phyloP scores from a whole-genome alignment of 2,797 vertebrate genomes.

The Xiphorhynchus erythropygius region DNA sequence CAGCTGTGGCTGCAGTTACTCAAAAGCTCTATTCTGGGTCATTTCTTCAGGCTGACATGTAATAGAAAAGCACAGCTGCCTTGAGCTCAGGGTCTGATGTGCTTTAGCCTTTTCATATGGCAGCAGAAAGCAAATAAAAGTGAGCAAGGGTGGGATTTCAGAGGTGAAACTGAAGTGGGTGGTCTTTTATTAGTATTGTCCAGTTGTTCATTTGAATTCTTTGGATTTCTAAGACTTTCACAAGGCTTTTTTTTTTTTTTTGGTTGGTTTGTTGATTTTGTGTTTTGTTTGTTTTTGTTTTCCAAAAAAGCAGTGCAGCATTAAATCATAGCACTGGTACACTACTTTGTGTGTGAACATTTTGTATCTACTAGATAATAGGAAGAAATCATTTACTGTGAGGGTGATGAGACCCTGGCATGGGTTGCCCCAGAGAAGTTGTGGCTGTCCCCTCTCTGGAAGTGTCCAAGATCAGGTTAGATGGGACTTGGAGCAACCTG shows the following conservation, averaged over 20 bases:
- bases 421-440: background rate
- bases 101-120: background rate
- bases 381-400: background rate
- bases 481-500: background rate
- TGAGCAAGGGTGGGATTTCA: background rate
- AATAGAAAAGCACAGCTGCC: background rate
- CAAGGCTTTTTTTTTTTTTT: background rate
- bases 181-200: background rate
- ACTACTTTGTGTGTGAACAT: background rate
- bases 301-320: background rate
- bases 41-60: background rate
- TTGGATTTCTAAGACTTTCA: background rate
- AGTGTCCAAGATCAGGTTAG: background rate
- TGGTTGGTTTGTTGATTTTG: too few species aligned
- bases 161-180: background rate
- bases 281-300: background rate
- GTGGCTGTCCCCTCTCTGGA: background rate
- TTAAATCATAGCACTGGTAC: rapidly evolving
- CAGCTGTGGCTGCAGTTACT: background rate
- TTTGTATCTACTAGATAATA: background rate
- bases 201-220: background rate
- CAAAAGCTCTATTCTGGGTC: background rate
- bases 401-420: background rate
- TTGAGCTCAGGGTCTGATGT: background rate
- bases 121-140: background rate